Conservation (phyloP, 2,888 invertebrate species). For the Euphydryas editha region DNA sequence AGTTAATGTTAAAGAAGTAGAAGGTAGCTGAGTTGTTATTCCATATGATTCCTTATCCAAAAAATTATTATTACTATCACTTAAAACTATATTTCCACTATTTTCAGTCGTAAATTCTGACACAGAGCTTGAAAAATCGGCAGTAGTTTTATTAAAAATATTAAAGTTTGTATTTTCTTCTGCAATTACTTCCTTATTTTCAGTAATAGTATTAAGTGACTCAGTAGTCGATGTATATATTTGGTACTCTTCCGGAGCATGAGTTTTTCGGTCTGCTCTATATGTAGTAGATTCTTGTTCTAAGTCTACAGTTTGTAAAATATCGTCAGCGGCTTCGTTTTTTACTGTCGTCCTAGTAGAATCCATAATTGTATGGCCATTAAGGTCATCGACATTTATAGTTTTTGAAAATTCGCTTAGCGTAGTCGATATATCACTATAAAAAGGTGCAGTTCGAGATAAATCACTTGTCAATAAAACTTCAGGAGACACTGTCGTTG, state of each 20-base stretch:
- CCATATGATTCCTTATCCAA: too few species aligned
- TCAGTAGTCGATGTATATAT: background rate
- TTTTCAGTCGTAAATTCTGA: background rate
- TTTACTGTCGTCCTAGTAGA: conserved; percentile 27
- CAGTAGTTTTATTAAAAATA: background rate
- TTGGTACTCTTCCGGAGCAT: background rate
- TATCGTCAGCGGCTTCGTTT: background rate
- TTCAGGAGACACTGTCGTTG: background rate
- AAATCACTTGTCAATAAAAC: background rate
- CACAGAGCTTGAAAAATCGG: background rate
- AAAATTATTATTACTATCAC: background rate
- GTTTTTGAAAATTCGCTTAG: conserved; percentile 3
- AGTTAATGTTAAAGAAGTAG: background rate
- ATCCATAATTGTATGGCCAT: conserved; percentile 33
- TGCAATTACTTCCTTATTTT: background rate
- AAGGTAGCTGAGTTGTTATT: background rate
- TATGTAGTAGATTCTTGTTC: conserved; percentile 6
- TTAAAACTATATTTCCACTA: background rate
- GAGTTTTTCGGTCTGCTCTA: background rate
- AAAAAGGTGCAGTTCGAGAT: background rate
- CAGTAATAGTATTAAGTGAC: background rate
- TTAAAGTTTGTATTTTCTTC: background rate
- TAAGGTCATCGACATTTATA: conserved; percentile 11
- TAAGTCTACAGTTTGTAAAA: background rate
- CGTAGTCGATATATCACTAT: background rate